Evolutionary conservation across 2,113 vertebrate species (phyloP).

Genomic region (Ameiurus melas): DNA sequence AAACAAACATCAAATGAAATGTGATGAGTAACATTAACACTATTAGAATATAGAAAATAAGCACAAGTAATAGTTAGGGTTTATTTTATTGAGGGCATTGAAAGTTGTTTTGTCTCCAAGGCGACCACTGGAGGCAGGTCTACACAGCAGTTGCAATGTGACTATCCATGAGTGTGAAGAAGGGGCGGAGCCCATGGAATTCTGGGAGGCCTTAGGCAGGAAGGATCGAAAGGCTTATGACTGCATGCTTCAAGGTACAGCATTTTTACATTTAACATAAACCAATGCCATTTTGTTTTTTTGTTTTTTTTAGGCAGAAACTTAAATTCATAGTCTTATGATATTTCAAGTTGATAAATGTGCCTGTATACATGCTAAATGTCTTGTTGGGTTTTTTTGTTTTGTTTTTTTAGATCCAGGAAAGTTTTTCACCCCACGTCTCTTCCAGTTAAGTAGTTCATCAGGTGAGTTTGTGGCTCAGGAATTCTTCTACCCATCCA

Average conservation of each 20-base stretch:
- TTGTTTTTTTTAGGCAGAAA: background rate
- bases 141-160: constrained; percentile 87
- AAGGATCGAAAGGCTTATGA: constrained; percentile 86
- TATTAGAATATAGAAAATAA: background rate
- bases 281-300: background rate
- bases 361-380: background rate
- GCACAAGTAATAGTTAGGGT: background rate
- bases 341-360: background rate
- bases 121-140: constrained; percentile 82
- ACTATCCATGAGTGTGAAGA: constrained; percentile 84
- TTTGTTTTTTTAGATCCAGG: constrained; percentile 78
- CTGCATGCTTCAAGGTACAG: constrained; percentile 87
- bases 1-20: background rate
- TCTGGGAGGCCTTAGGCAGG: constrained; percentile 84
- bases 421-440: constrained; percentile 94
- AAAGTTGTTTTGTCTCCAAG: constrained; percentile 56
- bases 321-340: background rate
- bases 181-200: constrained; percentile 80
- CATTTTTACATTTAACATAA: background rate
- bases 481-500: constrained; percentile 85
- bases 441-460: constrained; percentile 94
- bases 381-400: background rate
- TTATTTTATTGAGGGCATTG: background rate
- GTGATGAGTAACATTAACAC: background rate
- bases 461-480: constrained; percentile 90